These are phyloP conservation scores for Periphyllus acericola DNA, from an alignment of 2,888 invertebrate species.

Conservation along the genomic window DNA sequence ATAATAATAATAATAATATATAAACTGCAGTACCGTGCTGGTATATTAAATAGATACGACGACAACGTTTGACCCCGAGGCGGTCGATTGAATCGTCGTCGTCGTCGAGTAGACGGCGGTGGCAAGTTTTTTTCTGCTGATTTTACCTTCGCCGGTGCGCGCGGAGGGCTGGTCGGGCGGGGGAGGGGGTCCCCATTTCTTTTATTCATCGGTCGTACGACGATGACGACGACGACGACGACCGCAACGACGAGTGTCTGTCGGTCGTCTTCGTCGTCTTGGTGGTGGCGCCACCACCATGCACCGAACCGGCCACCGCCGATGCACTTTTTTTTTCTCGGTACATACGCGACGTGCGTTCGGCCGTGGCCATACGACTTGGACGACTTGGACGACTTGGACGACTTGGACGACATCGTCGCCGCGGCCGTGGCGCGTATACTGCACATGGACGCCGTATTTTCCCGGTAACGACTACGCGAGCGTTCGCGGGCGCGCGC, in stretches of 20 bases:
- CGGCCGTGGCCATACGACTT: not conserved
- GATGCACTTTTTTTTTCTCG: conserved; percentile 9
- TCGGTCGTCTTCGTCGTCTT: conserved; percentile 12
- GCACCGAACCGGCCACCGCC: conserved; percentile 1
- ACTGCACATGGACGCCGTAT: conserved; percentile 9
- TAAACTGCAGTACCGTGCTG: not conserved
- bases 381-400: not conserved
- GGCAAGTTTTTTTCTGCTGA: not conserved
- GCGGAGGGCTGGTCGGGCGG: not conserved
- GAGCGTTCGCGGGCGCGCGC: conserved; percentile 17
- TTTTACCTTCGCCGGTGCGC: not conserved
- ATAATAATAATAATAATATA: not conserved
- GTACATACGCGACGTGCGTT: not conserved
- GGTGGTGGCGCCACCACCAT: conserved; percentile 40
- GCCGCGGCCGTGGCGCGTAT: not conserved
- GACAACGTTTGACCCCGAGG: conserved; percentile 43
- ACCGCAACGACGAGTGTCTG: conserved; percentile 9
- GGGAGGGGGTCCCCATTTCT: not conserved
- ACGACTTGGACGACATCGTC: not conserved
- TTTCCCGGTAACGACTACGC: conserved; percentile 46
- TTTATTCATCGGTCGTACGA: conserved; percentile 43
- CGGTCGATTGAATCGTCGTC: conserved; percentile 53
- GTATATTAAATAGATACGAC: conserved; percentile 11
- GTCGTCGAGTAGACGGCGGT: not conserved
- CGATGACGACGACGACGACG: not conserved